Percentiles rank a stretch among this genome's conserved stretches.
Conservation (phyloP, 2,797 vertebrate species). For the Bradypus variegatus region DNA sequence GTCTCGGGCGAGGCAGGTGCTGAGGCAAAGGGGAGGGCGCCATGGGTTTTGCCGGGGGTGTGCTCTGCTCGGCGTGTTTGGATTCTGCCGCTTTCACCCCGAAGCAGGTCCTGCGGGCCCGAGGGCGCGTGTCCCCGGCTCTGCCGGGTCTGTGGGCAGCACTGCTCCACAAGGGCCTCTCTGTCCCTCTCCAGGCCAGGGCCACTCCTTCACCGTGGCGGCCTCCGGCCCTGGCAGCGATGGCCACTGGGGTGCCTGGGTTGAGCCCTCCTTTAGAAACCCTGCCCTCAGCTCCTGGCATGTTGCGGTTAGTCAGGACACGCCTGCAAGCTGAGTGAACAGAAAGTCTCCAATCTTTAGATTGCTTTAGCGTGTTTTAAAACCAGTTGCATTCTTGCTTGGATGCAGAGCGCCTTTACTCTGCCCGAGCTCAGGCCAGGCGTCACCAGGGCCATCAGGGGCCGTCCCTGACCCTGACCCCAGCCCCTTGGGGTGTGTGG, state of each 20-base stretch:
- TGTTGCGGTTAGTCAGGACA: rapidly evolving
- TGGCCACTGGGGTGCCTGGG: not conserved
- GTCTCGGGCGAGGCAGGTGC: no score
- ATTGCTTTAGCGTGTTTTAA: not conserved
- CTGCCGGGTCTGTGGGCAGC: no score
- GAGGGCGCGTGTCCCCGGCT: no score
- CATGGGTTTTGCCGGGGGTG: not conserved
- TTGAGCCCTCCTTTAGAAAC: not conserved
- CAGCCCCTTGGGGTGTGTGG: no score
- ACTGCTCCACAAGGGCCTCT: no score
- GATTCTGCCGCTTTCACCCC: no score
- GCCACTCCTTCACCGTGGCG: not conserved
- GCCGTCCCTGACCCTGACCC: no score
- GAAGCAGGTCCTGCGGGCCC: not conserved
- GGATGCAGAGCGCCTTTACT: no score
- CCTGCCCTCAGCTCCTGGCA: not conserved
- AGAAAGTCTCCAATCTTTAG: not conserved
- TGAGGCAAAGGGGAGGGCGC: not conserved
- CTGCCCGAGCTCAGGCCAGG: no score
- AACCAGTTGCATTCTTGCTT: no score
- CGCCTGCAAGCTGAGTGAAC: not conserved
- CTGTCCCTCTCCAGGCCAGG: not conserved
- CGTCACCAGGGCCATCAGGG: no score
- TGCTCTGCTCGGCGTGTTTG: not conserved
- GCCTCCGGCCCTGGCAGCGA: not conserved